Evolutionary conservation across 2,113 vertebrate genomes (phyloP).

Genomic region (Pseudorhombus dupliciocellatus): DNA sequence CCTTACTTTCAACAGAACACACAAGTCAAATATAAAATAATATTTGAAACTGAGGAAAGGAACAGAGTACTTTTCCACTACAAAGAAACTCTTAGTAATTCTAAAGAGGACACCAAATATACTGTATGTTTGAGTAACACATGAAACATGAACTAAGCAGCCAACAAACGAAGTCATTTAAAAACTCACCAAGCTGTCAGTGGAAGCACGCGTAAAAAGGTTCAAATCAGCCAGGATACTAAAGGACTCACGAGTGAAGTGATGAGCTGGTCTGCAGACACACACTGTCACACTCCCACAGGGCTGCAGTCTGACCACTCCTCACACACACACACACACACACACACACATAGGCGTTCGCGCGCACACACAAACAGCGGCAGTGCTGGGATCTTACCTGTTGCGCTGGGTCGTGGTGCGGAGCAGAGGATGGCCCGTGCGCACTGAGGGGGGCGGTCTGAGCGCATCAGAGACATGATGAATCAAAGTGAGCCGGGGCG

Average conservation of each 20-base stretch:
- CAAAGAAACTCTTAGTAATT: too few species aligned
- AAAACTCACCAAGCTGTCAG: conserved; percentile 17
- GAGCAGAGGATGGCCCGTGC: conserved; percentile 62
- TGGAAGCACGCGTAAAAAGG: too few species aligned
- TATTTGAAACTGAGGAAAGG: not conserved
- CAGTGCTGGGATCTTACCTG: conserved; percentile 73
- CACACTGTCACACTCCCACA: conserved; percentile 16
- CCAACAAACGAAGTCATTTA: not conserved
- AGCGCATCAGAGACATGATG: conserved; percentile 20
- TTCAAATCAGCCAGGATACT: too few species aligned
- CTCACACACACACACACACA: not conserved
- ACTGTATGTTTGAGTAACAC: too few species aligned
- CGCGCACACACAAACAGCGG: not conserved
- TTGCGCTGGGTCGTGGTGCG: conserved; percentile 65
- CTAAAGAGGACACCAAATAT: too few species aligned
- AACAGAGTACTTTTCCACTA: not conserved
- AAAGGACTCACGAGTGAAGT: not conserved
- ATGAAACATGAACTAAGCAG: too few species aligned
- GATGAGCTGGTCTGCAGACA: conserved; percentile 9
- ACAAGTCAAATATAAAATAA: not conserved
- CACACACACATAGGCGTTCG: not conserved
- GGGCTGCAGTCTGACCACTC: conserved; percentile 4
- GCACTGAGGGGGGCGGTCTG: conserved; percentile 40
- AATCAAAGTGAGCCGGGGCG: conserved; percentile 60
- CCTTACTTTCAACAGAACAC: not conserved